Base-by-base conservation (phyloP, 2,113 vertebrate genomes). In the Macquaria australasica region DNA sequence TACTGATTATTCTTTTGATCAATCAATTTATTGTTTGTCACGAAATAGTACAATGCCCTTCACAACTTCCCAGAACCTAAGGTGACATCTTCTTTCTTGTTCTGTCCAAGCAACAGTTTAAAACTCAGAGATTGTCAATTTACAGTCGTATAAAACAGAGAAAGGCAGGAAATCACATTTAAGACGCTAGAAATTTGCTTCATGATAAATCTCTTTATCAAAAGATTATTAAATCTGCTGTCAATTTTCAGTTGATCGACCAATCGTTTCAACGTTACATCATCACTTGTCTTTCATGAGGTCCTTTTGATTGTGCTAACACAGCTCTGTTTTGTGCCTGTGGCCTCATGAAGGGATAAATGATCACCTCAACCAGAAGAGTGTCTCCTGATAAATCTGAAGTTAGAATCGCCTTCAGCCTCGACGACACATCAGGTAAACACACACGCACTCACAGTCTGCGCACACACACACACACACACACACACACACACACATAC, bases 341-440 rank as follows among this genome's bases (percentile, higher is more conserved):
- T 90, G 83, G 73, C 76, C 77, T 74, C 71, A 16, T 77, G 91
- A 96, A 96, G 95, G 97, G 95, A 97, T 98, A 97, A 97, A 99
- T 99, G 98, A 98, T 99, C 97, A 98, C 97, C 95, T 97, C 98
- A 94, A 93, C 97, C 92, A 97, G 97, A 95, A 91, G 95, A 95
- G 95, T 99, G 94, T 97, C 98, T 95, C 97, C 97, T 82, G 98
- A 98, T 94, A 98, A 97, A 96, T 97, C 96, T 85, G 95, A 96
- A 95, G 97, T 99, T 86, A 95, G 97, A 95, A 99, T 99, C 81
- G 97, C 98, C 93, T 99, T 99, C 96, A 99, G 97, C 95, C 97
- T 99, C 45, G 96, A 95, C 89, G 93, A 97, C 74, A 94, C 97
- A 81, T 89, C 97, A 97, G 98, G 98, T 99, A 97, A 87, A 64